Conservation (phyloP, 2,888 invertebrate genomes). For the Lathronympha strigana region DNA sequence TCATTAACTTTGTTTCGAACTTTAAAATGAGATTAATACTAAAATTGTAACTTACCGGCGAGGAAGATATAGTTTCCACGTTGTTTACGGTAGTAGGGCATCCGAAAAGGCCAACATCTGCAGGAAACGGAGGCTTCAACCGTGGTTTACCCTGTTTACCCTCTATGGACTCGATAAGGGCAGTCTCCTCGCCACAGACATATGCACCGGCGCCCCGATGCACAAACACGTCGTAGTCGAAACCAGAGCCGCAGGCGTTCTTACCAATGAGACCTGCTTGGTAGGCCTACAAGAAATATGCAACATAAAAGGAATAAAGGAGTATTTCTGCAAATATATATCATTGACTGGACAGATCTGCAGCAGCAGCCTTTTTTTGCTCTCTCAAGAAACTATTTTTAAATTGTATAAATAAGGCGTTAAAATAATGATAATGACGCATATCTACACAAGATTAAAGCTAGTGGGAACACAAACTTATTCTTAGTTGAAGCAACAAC, state of each 20-base stretch:
- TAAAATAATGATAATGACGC: no score
- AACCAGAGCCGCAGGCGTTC: constrained; percentile 97
- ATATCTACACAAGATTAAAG: no score
- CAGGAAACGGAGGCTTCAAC: constrained; percentile 99
- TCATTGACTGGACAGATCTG: no score
- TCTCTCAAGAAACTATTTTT: no score
- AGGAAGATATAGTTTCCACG: constrained; percentile 99
- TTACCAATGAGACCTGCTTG: constrained; percentile 97
- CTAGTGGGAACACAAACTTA: no score
- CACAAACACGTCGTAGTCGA: constrained; percentile 98
- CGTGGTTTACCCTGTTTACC: constrained; percentile 99
- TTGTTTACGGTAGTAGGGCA: constrained; percentile 99
- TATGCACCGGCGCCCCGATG: constrained; percentile 99
- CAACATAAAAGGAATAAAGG: neutral
- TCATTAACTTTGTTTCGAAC: no score
- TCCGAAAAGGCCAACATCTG: constrained; percentile 98
- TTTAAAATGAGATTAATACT: neutral
- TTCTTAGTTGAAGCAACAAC: neutral
- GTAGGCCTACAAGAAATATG: constrained; percentile 87
- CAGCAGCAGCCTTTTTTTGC: no score
- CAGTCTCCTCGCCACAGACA: constrained; percentile 99
- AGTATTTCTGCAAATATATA: no score
- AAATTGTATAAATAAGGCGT: no score
- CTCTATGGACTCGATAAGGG: constrained; percentile 99
- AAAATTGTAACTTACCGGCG: constrained; percentile 88